These are phyloP conservation scores for Fistularia commersonii DNA, from an alignment of 2,797 vertebrate genomes.

Conservation along the genomic window DNA sequence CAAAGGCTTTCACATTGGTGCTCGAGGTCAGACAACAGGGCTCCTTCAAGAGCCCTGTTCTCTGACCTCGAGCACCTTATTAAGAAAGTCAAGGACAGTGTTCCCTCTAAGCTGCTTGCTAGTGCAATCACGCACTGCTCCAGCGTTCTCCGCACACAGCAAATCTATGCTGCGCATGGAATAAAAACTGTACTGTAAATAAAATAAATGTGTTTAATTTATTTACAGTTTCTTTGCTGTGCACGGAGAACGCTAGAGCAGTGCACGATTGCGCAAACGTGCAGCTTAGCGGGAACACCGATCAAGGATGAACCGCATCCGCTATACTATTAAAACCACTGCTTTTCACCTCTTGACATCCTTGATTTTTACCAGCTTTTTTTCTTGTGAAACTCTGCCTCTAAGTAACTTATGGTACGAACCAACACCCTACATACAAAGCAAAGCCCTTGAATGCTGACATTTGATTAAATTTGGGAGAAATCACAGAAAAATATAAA, in stretches of 20 bases:
- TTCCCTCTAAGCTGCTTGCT: no score
- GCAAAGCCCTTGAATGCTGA: background rate
- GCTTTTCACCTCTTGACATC: background rate
- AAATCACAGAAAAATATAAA: conserved; percentile 4
- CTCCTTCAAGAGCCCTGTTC: background rate
- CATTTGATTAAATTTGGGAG: background rate
- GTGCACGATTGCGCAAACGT: no score
- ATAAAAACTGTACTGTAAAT: no score
- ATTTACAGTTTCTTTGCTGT: no score
- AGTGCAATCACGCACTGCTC: no score
- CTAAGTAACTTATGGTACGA: background rate
- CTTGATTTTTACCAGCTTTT: background rate
- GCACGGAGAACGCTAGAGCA: no score
- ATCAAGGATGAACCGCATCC: background rate
- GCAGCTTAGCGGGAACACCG: no score
- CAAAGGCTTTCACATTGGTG: no score
- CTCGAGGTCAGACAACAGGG: no score
- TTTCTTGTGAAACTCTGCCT: background rate
- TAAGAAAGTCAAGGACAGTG: background rate
- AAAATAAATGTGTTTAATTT: no score
- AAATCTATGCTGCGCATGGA: no score
- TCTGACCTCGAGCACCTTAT: background rate
- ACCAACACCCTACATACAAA: background rate
- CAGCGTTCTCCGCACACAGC: no score
- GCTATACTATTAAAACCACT: background rate